Conservation (phyloP, 2,797 vertebrate genomes). For the Coluber constrictor region DNA sequence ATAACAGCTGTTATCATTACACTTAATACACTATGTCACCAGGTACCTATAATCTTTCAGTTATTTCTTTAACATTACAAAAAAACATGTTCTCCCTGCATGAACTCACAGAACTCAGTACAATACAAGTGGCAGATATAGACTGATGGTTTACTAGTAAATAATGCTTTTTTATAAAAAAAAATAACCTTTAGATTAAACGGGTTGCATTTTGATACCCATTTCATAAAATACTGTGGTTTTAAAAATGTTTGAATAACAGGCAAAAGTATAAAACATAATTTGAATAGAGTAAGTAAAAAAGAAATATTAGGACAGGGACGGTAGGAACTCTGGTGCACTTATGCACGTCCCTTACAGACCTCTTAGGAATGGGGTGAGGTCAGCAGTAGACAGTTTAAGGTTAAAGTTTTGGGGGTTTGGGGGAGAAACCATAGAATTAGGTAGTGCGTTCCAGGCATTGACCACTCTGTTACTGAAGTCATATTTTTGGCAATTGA, state of each 20-base stretch:
- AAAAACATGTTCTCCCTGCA: conserved; percentile 51
- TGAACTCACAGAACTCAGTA: conserved; percentile 4
- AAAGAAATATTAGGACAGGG: no score
- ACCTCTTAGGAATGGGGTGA: no score
- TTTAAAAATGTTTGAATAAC: neutral
- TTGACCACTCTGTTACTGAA: no score
- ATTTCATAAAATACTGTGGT: neutral
- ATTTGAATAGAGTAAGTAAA: no score
- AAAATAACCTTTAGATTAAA: neutral
- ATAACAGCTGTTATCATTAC: conserved; percentile 63
- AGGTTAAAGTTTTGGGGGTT: no score
- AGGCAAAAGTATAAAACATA: no score
- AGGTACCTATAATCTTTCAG: conserved; percentile 63
- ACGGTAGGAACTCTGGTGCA: no score
- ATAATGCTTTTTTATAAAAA: neutral
- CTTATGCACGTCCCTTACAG: no score
- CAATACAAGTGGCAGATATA: conserved; percentile 20
- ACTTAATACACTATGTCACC: conserved; percentile 64
- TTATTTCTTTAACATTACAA: conserved; percentile 61
- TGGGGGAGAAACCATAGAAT: no score
- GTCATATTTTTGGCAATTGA: no score
- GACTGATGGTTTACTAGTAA: neutral
- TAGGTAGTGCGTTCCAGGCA: no score
- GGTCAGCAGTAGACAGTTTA: no score
- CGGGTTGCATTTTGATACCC: neutral